These are phyloP conservation scores for Periophthalmodon schlosseri DNA, from an alignment of 2,113 vertebrate genomes.

Conservation along the genomic window DNA sequence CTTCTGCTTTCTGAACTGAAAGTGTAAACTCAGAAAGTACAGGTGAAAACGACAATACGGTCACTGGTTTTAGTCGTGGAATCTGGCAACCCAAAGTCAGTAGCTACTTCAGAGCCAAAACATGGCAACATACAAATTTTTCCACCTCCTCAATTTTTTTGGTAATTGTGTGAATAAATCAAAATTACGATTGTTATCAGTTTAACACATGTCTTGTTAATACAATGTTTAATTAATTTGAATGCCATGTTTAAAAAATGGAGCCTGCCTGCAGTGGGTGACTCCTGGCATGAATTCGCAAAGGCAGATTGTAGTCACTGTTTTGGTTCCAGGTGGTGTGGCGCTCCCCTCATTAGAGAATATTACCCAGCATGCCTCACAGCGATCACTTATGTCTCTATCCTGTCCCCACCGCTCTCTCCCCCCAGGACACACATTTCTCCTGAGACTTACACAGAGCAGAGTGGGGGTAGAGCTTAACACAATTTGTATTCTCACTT, in stretches of 20 bases:
- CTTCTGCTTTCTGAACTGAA: no score
- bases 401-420: not conserved
- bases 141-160: no score
- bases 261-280: constrained; percentile 40
- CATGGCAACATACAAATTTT: no score
- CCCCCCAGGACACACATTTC: not conserved
- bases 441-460: not conserved
- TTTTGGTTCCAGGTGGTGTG: constrained; percentile 60
- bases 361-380: constrained; percentile 63
- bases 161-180: no score
- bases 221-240: not conserved
- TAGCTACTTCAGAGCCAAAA: no score
- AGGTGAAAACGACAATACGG: no score
- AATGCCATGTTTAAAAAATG: constrained; percentile 24
- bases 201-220: not conserved
- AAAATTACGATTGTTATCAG: not conserved
- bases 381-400: constrained; percentile 22
- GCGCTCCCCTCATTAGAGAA: constrained; percentile 68
- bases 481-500: not conserved
- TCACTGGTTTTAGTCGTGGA: no score
- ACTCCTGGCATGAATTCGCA: constrained; percentile 42
- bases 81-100: no score
- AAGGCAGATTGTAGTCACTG: constrained; percentile 34
- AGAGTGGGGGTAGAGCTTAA: not conserved
- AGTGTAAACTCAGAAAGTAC: no score